Evolutionary conservation across 2,888 invertebrate species (phyloP).

Genomic region (Andrena camellia): DNA sequence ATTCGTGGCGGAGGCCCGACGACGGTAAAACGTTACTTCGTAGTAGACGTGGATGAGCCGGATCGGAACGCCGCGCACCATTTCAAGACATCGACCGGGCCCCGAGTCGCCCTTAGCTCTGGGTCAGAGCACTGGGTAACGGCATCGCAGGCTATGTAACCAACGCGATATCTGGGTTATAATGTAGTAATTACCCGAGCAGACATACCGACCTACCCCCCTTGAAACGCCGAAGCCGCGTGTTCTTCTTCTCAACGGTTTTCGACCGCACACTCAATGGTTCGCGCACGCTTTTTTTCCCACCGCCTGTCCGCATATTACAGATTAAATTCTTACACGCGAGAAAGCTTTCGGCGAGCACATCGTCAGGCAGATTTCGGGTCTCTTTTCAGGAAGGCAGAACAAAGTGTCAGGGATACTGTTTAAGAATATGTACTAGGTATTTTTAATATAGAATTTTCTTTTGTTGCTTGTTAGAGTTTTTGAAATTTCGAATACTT

Average conservation of each 20-base stretch:
- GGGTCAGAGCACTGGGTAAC: constrained; percentile 83
- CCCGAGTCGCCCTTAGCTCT: constrained; percentile 82
- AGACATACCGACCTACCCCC: constrained; percentile 79
- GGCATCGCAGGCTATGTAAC: constrained; percentile 75
- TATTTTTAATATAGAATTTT: no score
- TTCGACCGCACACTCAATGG: constrained; percentile 17
- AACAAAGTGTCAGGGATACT: background rate
- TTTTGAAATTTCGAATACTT: no score
- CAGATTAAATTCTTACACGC: constrained; percentile 2
- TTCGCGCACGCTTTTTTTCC: constrained; percentile 9
- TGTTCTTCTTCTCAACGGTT: constrained; percentile 27
- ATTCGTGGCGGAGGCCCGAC: constrained; percentile 53
- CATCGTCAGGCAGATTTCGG: background rate
- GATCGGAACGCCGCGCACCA: constrained; percentile 73
- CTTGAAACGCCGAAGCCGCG: constrained; percentile 41
- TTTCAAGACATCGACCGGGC: constrained; percentile 74
- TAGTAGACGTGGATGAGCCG: constrained; percentile 72
- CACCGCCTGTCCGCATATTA: background rate
- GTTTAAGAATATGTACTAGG: no score
- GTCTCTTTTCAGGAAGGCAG: background rate
- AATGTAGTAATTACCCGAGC: constrained; percentile 78
- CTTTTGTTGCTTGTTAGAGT: no score
- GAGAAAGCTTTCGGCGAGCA: background rate
- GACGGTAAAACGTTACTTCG: constrained; percentile 74
- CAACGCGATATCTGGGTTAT: constrained; percentile 81